Percentiles rank a stretch among this genome's conserved stretches.
phyloP scores from a whole-genome alignment of 2,888 invertebrate species.

The Caenorhabditis auriculariae region DNA sequence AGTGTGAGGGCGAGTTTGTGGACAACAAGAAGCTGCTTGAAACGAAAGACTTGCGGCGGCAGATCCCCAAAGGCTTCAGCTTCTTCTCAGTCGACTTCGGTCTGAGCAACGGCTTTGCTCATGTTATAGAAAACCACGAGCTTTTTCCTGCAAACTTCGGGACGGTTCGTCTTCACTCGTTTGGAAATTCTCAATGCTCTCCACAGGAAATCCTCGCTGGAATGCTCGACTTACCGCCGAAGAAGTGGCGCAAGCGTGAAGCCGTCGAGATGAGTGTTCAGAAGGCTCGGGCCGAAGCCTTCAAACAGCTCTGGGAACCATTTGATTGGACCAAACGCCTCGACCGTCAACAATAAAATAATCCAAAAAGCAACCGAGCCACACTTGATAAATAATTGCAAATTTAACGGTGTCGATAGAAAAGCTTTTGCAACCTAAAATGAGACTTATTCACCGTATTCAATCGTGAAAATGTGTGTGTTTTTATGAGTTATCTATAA shows the following conservation, averaged over 20 bases:
- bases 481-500: too few relatives aligned
- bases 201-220: conserved; percentile 85
- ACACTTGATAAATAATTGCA: too few relatives aligned
- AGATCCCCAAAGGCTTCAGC: conserved; percentile 87
- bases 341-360: too few relatives aligned
- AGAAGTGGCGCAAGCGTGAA: conserved; percentile 81
- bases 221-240: conserved; percentile 81
- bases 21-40: conserved; percentile 87
- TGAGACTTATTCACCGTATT: too few relatives aligned
- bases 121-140: conserved; percentile 90
- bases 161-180: conserved; percentile 70
- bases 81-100: conserved; percentile 95
- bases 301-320: conserved; percentile 40
- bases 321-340: conserved; percentile 44
- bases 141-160: conserved; percentile 86
- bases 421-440: too few relatives aligned
- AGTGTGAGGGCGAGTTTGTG: conserved; percentile 92
- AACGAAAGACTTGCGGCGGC: conserved; percentile 73
- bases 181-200: not conserved
- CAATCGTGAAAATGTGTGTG: too few relatives aligned
- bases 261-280: conserved; percentile 75
- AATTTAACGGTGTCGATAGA: too few relatives aligned
- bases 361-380: too few relatives aligned
- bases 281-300: conserved; percentile 28
- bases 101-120: conserved; percentile 83